Percentiles rank a stretch among this genome's conserved stretches.
phyloP scores from a whole-genome alignment of 2,888 invertebrate species.

The Hecatera dysodea region DNA sequence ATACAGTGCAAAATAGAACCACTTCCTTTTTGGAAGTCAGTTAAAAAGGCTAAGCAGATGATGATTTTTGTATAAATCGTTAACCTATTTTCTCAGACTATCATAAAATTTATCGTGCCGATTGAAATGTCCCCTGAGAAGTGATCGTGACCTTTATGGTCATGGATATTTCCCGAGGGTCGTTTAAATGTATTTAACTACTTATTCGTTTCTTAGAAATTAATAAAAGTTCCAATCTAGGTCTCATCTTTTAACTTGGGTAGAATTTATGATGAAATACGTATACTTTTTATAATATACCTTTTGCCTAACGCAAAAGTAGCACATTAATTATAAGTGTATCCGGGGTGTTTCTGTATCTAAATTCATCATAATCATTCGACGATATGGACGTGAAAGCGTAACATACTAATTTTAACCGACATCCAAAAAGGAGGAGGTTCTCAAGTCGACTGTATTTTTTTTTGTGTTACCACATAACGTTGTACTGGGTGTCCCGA shows the following conservation, averaged over 20 bases:
- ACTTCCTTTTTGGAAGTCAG: too few species aligned
- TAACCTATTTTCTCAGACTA: neutral
- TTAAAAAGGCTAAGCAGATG: neutral
- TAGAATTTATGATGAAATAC: too few species aligned
- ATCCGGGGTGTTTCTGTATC: too few species aligned
- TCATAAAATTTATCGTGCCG: neutral
- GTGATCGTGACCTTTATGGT: neutral
- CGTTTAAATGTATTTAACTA: conserved; percentile 9
- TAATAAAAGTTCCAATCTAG: neutral
- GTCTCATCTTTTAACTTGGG: neutral
- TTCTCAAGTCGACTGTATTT: too few species aligned
- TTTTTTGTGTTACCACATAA: too few species aligned
- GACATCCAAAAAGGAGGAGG: too few species aligned
- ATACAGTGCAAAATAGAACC: too few species aligned
- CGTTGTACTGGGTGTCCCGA: too few species aligned
- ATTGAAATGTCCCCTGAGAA: conserved; percentile 15
- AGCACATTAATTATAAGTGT: too few species aligned
- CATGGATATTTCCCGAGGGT: conserved; percentile 12
- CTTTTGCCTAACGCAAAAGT: too few species aligned
- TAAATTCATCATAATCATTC: neutral
- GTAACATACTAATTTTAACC: too few species aligned
- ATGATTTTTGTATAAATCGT: neutral
- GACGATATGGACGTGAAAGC: neutral
- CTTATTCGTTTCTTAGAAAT: neutral
- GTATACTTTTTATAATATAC: too few species aligned